Base-by-base conservation (phyloP, 2,113 vertebrate genomes). In the Hipposideros armiger region DNA sequence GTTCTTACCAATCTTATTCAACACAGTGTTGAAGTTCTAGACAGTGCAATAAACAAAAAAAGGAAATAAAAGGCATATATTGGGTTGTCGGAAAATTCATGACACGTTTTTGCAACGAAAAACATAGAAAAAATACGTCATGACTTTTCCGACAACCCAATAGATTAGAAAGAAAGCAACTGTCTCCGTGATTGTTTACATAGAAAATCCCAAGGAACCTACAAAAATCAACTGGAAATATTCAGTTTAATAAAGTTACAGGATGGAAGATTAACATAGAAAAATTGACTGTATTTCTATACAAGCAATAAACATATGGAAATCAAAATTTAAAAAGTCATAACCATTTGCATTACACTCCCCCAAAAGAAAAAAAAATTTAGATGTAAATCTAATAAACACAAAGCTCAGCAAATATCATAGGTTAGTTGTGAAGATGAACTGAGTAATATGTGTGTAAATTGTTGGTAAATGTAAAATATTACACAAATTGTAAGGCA, bases 201-300 rank as follows among this genome's bases (percentile, higher is more conserved):
- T 19, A 84, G 54, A 77, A 69, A 86, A 91, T 40, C 72, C 52
- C n/a, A 62, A 90, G n/a, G 72, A 72, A 95, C 62, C 36, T n/a
- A 85, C 7, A 26, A 83, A 60, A 60, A 50, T 74, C 64, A 62
- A 76, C 32, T 50, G 52, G 40, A 90, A 69, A 94, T 77, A 76
- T 22, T 72, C n/a, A 76, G 62, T 67, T 58, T 80, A 70, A 36
- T n/a, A 62, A 90, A 52, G 72, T 78, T 64, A 86, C 1, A 86
- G 11, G 28, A 36, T 64, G 20, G n/a, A 91, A 95, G 62, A 60
- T 40, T 32, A 69, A 60, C 32, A 94, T 50, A 84, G 9, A 83
- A 78, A 76, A 85, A 72, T 20, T 4, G 2, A 69, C 28, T 90
- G 2, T 66, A 70, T 85, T 64, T 93, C 72, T 64, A 47, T 14